A percentile compares a stretch with the other conserved stretches of the same genome.
Conservation (phyloP, 2,797 vertebrate genomes). For the Poeciliopsis presidionis region DNA sequence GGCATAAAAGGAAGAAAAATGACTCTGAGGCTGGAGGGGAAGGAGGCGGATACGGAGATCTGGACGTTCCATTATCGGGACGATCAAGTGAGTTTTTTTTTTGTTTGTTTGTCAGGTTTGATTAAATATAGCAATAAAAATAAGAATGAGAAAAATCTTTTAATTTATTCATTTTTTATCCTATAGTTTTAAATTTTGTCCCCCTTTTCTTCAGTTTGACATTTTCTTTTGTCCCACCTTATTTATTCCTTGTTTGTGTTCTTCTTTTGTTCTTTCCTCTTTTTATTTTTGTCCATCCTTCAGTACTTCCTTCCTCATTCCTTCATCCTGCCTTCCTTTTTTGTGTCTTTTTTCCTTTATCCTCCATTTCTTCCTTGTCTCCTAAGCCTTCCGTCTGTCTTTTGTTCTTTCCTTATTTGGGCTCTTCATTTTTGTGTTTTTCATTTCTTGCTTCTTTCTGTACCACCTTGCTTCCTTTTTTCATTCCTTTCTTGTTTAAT, state of each 20-base stretch:
- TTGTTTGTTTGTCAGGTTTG: background rate
- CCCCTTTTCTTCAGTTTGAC: background rate
- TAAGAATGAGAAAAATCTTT: background rate
- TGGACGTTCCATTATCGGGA: constrained; percentile 73
- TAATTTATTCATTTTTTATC: background rate
- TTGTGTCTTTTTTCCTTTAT: background rate
- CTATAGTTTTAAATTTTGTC: background rate
- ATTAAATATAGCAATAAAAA: background rate
- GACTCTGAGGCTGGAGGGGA: constrained; percentile 66
- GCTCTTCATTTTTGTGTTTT: background rate
- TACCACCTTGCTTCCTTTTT: background rate
- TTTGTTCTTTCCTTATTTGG: background rate
- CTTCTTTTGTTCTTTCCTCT: background rate
- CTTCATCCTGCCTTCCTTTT: background rate
- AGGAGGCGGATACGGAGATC: constrained; percentile 60
- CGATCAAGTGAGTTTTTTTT: constrained; percentile 74
- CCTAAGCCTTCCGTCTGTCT: background rate
- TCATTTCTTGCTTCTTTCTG: background rate
- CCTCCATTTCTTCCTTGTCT: background rate
- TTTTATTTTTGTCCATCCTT: background rate
- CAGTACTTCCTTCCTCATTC: background rate
- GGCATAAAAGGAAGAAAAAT: constrained; percentile 81
- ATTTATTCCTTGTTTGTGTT: background rate
- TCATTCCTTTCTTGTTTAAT: background rate
- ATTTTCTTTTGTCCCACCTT: background rate